phyloP scores from a whole-genome alignment of 2,797 vertebrate species.

The Onychomys torridus region DNA sequence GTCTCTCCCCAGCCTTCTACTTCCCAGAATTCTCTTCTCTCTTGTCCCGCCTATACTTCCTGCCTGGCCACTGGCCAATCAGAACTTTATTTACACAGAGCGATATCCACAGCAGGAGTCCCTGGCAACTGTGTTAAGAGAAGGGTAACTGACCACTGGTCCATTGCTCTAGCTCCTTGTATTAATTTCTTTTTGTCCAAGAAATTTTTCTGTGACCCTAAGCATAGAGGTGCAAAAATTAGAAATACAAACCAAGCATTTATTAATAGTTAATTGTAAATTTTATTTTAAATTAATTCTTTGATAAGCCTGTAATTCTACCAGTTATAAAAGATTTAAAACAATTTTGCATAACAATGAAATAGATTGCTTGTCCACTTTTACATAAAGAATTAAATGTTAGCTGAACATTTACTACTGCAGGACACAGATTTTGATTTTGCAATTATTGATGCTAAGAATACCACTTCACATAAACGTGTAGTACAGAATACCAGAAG shows the following conservation, averaged over 20 bases:
- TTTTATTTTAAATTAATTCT: not conserved
- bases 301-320: not conserved
- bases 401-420: not conserved
- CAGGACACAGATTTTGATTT: not conserved
- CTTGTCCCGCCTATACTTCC: no score
- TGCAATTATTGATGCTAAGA: not conserved
- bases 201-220: not conserved
- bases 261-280: not conserved
- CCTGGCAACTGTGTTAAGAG: not conserved
- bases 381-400: not conserved
- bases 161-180: not conserved
- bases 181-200: not conserved
- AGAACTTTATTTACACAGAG: no score
- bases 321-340: not conserved
- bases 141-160: not conserved
- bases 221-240: not conserved
- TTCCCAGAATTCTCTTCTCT: no score
- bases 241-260: not conserved
- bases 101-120: no score
- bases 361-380: not conserved
- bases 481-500: not conserved
- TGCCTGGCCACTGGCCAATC: no score
- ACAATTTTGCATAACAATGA: not conserved
- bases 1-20: no score
- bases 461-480: not conserved